Percentiles rank a stretch among this genome's conserved stretches.
Conservation (phyloP, 1,140 invertebrate species). For the Meloidogyne exigua region DNA sequence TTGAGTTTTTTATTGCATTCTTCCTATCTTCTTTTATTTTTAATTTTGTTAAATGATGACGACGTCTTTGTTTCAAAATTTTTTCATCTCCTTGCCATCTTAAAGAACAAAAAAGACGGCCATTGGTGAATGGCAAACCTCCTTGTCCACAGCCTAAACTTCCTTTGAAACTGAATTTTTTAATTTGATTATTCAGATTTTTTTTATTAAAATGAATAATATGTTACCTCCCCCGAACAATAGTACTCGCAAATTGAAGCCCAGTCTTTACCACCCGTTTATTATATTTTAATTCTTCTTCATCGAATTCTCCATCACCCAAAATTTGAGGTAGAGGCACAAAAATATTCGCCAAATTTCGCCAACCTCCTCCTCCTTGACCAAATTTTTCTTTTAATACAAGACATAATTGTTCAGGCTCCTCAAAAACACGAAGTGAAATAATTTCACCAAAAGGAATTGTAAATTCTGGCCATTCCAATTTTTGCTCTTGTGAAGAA, state of each 20-base stretch:
- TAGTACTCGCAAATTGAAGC: constrained; percentile 47
- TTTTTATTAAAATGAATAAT: no score
- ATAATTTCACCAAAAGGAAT: constrained; percentile 41
- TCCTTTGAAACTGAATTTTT: constrained; percentile 44
- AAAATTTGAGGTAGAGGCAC: constrained; percentile 29
- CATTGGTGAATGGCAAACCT: constrained; percentile 31
- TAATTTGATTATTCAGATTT: no score
- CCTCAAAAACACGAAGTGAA: constrained; percentile 39
- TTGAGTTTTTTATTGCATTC: not conserved
- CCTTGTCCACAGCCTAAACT: constrained; percentile 47
- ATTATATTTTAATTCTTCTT: constrained; percentile 11
- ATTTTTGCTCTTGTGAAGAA: constrained; percentile 29
- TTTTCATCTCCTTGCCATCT: constrained; percentile 29
- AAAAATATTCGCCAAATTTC: constrained; percentile 30
- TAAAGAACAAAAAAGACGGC: constrained; percentile 41
- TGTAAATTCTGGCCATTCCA: constrained; percentile 25
- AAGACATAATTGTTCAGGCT: constrained; percentile 11
- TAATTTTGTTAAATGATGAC: not conserved
- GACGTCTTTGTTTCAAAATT: not conserved
- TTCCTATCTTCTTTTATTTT: not conserved
- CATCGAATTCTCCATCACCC: not conserved
- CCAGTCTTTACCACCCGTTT: not conserved
- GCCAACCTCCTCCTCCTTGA: constrained; percentile 22
- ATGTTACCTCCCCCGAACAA: constrained; percentile 25
- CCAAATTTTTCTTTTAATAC: constrained; percentile 9